Evolutionary conservation across 2,797 vertebrate species (phyloP).

Genomic region (Gallirallus australis): DNA sequence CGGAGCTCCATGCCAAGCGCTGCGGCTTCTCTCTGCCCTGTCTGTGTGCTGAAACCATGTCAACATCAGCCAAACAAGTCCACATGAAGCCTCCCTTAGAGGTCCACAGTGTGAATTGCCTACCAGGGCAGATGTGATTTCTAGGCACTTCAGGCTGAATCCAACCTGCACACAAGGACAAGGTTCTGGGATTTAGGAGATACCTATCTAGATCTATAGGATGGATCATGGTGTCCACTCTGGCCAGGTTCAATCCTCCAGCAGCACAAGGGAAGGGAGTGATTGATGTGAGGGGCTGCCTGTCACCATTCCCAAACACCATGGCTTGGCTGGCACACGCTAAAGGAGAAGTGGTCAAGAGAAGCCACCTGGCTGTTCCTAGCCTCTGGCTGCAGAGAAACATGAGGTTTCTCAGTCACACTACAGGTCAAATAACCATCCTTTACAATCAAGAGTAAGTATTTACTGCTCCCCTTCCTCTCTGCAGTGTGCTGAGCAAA

Average conservation of each 20-base stretch:
- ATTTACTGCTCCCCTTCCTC: neutral
- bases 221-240: neutral
- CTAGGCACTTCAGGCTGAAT: neutral
- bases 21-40: neutral
- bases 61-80: neutral
- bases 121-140: neutral
- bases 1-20: neutral
- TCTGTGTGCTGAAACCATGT: fast-evolving
- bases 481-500: neutral
- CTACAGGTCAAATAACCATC: fast-evolving
- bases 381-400: neutral
- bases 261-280: neutral
- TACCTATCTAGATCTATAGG: neutral
- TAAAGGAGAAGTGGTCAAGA: neutral
- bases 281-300: neutral
- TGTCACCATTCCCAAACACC: neutral
- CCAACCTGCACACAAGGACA: neutral
- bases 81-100: neutral
- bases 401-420: neutral
- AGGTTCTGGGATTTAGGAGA: neutral
- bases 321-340: fast-evolving
- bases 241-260: neutral
- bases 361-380: neutral
- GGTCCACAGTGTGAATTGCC: no score
- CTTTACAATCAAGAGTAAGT: neutral